Conservation (phyloP, 92 coral and sea anemone genomes). For the Anthopleura xanthogrammica region DNA sequence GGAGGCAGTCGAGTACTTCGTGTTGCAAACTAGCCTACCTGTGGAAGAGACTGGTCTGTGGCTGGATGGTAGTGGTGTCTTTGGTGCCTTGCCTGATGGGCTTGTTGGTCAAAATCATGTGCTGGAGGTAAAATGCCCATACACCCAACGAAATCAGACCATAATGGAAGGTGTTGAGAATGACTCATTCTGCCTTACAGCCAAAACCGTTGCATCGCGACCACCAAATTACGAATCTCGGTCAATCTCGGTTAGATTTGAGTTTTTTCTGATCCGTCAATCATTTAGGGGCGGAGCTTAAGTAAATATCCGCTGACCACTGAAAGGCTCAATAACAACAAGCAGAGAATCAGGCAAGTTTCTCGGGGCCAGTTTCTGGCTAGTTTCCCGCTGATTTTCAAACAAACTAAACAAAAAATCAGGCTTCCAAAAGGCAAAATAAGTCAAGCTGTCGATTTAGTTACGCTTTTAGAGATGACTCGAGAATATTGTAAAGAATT, state of each 20-base stretch:
- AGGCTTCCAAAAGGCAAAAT: too few relatives aligned
- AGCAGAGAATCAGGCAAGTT: too few relatives aligned
- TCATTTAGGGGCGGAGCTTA: background rate
- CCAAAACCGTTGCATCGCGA: constrained; percentile 14
- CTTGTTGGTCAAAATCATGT: constrained; percentile 18
- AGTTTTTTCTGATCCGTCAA: constrained; percentile 12
- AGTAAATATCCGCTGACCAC: background rate
- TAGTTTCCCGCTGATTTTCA: too few relatives aligned
- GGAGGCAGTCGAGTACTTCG: constrained; percentile 33
- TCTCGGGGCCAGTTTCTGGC: too few relatives aligned
- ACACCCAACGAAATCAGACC: constrained; percentile 24
- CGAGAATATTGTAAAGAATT: too few relatives aligned
- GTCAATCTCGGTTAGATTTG: too few relatives aligned
- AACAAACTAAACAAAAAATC: too few relatives aligned
- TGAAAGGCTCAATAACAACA: too few relatives aligned
- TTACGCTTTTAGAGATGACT: too few relatives aligned
- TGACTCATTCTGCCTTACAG: constrained; percentile 30
- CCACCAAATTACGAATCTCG: background rate
- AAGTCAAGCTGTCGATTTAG: too few relatives aligned
- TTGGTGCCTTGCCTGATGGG: constrained; percentile 24
- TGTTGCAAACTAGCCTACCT: constrained; percentile 6
- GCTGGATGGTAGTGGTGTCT: constrained; percentile 33
- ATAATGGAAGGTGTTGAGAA: constrained; percentile 22
- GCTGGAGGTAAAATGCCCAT: constrained; percentile 35
- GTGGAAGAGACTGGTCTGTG: constrained; percentile 39